Conservation (phyloP, 2,797 vertebrate genomes). For the Myoxocephalus aenaeus region DNA sequence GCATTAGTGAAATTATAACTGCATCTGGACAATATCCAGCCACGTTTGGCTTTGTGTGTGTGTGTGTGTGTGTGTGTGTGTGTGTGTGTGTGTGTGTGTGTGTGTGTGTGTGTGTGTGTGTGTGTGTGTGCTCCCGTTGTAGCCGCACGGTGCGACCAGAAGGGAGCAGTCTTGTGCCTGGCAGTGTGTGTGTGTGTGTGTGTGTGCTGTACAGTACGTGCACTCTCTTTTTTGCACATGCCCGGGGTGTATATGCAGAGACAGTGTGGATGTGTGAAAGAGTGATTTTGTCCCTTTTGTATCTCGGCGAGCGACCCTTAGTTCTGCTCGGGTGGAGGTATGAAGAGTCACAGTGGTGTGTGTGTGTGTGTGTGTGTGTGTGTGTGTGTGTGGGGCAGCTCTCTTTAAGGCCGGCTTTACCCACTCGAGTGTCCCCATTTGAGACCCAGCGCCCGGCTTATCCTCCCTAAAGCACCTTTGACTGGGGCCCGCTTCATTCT, state of each 20-base stretch:
- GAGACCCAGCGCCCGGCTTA: conserved; percentile 75
- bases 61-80: too few species aligned
- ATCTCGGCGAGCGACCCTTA: conserved; percentile 73
- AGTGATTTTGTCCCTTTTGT: conserved; percentile 74
- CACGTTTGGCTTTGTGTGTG: neutral
- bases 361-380: too few species aligned
- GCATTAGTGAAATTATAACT: conserved; percentile 80
- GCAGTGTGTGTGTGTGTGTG: conserved; percentile 51
- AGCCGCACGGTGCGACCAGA: conserved; percentile 55
- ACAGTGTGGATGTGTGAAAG: conserved; percentile 71
- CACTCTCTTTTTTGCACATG: conserved; percentile 26
- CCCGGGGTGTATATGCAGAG: conserved; percentile 55
- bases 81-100: too few species aligned
- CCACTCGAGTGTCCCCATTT: conserved; percentile 78
- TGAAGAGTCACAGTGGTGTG: conserved; percentile 65
- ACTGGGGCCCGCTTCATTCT: conserved; percentile 56
- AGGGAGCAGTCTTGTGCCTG: conserved; percentile 78
- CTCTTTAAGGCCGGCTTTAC: conserved; percentile 76
- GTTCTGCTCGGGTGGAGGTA: conserved; percentile 76
- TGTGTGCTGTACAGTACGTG: conserved; percentile 47
- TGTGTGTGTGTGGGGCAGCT: conserved; percentile 30
- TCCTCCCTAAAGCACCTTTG: conserved; percentile 70
- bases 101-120: too few species aligned
- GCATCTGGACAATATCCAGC: conserved; percentile 73
- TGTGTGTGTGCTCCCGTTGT: conserved; percentile 21